Base-by-base conservation (phyloP, 1,140 invertebrate species). In the Trichomalopsis sarcophagae region DNA sequence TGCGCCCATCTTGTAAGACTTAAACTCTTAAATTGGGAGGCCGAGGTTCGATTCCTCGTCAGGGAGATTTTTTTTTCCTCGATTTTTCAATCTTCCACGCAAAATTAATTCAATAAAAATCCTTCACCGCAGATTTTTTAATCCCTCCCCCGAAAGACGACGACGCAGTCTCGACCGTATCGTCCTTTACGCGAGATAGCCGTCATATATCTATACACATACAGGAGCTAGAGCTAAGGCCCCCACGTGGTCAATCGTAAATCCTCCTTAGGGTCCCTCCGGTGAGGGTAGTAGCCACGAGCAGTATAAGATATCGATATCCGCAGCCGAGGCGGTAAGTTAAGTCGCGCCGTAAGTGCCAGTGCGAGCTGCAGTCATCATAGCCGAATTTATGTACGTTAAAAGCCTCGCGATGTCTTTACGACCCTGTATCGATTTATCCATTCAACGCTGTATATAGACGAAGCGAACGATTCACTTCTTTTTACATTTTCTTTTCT, bases 201-300 rank as follows among this genome's bases (percentile, higher is more conserved):
- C 66, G 14, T 80, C 36, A 40, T 9, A 69, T 80, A 17, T 33
- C 40, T 80, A n/a, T 7, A 11, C 14, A 10, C 6, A 13, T 47
- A 0, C 9, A 36, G n/a, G 10, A 40, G 21, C 23, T 71, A 17
- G 2, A 68, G 21, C 68, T 71, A 36, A 82, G 62, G 76, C 74
- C 23, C 76, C 44, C 14, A 55, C 27, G 62, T 40, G 27, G 3
- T 68, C 27, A 33, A 84, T 73, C 82, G 76, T 84, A 80, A 73
- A 79, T 84, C 62, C 68, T 74, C 40, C 40, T 84, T 84, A 80
- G 44, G 69, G 30, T 84, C 30, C 68, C 76, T 40, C 55, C 33
- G n/a, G 83, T 62, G 81, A 66, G 27, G 30, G 68, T 33, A 62
- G 30, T 74, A 71, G 47, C 44, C 13, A 3, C 13, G 27, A 27